Conservation (phyloP, 1,140 invertebrate species). For the Drosophila ficusphila region DNA sequence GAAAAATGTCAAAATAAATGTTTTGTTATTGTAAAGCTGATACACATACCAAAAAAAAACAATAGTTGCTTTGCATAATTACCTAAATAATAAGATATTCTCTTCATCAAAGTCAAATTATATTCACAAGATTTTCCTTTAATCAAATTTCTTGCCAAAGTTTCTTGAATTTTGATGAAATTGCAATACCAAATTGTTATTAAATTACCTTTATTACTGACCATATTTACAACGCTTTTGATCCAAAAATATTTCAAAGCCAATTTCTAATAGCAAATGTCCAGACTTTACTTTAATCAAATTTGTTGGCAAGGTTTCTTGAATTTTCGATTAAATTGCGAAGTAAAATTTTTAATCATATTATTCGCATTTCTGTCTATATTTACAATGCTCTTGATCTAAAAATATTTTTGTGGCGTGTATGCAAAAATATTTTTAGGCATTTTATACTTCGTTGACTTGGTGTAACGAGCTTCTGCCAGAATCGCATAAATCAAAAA, state of each 20-base stretch:
- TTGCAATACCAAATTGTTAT: no score
- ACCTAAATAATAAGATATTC: background rate
- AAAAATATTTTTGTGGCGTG: no score
- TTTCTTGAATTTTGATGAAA: no score
- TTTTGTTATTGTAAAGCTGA: background rate
- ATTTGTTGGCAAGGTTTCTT: background rate
- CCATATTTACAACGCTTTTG: no score
- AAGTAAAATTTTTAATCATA: background rate
- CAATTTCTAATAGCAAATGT: slow-evolving; percentile 10
- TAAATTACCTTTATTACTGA: no score
- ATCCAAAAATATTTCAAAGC: no score
- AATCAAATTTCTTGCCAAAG: no score
- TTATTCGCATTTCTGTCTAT: background rate
- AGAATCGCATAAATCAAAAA: background rate
- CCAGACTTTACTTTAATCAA: slow-evolving; percentile 1
- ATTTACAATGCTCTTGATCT: background rate
- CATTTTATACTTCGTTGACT: no score
- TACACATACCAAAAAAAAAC: no score
- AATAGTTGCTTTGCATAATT: no score
- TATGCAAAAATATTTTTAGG: background rate
- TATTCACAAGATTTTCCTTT: background rate
- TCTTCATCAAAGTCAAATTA: no score
- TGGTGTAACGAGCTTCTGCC: background rate
- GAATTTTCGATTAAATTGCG: background rate
- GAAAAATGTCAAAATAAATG: no score